phyloP scores from a whole-genome alignment of 2,888 invertebrate species.

The Scaptomyza caliginosa region DNA sequence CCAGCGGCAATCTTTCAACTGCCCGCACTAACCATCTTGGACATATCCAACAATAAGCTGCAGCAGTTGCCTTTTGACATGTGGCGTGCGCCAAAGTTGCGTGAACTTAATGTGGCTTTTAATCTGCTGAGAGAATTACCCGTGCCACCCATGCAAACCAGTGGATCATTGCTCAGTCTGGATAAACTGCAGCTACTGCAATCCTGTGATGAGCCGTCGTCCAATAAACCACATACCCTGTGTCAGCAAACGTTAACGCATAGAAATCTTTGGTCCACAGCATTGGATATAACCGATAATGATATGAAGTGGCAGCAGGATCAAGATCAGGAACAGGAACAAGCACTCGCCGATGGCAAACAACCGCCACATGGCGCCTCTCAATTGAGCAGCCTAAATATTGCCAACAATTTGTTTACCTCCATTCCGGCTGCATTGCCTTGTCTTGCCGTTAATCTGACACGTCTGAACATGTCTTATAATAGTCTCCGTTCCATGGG shows the following conservation, averaged over 20 bases:
- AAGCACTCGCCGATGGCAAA: conserved; percentile 77
- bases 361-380: conserved; percentile 86
- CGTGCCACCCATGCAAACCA: conserved; percentile 84
- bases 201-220: conserved; percentile 74
- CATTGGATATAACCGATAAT: conserved; percentile 88
- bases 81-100: conserved; percentile 93
- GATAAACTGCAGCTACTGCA: conserved; percentile 81
- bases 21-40: conserved; percentile 91
- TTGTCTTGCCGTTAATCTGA: conserved; percentile 94
- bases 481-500: conserved; percentile 93
- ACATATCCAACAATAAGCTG: conserved; percentile 97
- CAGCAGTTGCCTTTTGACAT: conserved; percentile 91
- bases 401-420: conserved; percentile 95
- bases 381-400: conserved; percentile 90
- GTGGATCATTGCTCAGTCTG: conserved; percentile 79
- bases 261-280: conserved; percentile 90
- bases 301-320: conserved; percentile 85
- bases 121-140: conserved; percentile 93
- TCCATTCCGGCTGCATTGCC: conserved; percentile 94
- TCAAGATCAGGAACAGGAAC: conserved; percentile 49
- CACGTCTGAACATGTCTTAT: conserved; percentile 95
- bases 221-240: conserved; percentile 71
- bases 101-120: conserved; percentile 94
- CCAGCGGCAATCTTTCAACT: conserved; percentile 93
- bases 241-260: conserved; percentile 86